These are phyloP conservation scores for Ptychochromis oligacanthus DNA, from an alignment of 2,113 vertebrate species.

Conservation along the genomic window DNA sequence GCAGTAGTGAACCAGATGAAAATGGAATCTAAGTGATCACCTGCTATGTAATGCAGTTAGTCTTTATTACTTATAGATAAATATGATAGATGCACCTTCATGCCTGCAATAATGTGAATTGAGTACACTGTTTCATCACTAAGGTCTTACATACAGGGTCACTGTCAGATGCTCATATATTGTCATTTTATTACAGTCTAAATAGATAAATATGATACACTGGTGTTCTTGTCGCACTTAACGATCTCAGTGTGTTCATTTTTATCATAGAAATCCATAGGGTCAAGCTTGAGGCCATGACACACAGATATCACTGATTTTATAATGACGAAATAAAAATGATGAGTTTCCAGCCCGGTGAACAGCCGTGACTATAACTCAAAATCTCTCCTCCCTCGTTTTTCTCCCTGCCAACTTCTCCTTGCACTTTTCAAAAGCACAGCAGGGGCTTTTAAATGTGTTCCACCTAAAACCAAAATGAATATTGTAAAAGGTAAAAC, in stretches of 20 bases:
- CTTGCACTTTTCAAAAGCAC: slow-evolving; percentile 28
- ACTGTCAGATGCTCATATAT: slow-evolving; percentile 51
- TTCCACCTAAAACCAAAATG: slow-evolving; percentile 42
- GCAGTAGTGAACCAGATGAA: slow-evolving; percentile 66
- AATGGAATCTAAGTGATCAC: slow-evolving; percentile 76
- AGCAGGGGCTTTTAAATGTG: slow-evolving; percentile 31
- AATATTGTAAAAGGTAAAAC: slow-evolving; percentile 31
- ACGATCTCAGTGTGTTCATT: slow-evolving; percentile 51
- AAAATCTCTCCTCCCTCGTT: slow-evolving; percentile 20
- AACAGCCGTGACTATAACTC: slow-evolving; percentile 43
- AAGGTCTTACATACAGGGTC: slow-evolving; percentile 64
- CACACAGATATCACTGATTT: slow-evolving; percentile 52
- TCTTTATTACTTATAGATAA: slow-evolving; percentile 77
- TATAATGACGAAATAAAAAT: slow-evolving; percentile 72
- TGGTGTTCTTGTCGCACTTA: slow-evolving; percentile 50
- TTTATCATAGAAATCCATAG: slow-evolving; percentile 67
- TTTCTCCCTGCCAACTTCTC: slow-evolving; percentile 31
- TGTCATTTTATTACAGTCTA: slow-evolving; percentile 70
- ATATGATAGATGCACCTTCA: slow-evolving; percentile 75
- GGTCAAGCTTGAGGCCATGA: slow-evolving; percentile 46
- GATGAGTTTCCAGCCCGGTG: slow-evolving; percentile 60
- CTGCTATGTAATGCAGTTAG: slow-evolving; percentile 74
- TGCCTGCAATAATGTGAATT: slow-evolving; percentile 61
- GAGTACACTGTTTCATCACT: slow-evolving; percentile 59
- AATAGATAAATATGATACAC: slow-evolving; percentile 75